Evolutionary conservation across 1,140 invertebrate species (phyloP).

Genomic region (Pachyrhynchus sulphureomaculatus): DNA sequence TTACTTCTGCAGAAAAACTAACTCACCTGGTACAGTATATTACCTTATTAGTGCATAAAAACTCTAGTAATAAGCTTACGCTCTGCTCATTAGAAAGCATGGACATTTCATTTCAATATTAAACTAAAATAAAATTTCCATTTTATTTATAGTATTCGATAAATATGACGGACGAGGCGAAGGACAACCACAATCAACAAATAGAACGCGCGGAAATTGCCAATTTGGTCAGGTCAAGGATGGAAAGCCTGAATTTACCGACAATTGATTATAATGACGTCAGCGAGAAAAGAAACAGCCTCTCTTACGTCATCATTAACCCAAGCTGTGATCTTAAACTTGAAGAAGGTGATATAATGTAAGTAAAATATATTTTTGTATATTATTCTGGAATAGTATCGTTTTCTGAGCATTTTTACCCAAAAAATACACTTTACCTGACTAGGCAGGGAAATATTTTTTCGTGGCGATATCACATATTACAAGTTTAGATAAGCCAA

Average conservation of each 20-base stretch:
- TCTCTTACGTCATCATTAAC: conserved; percentile 98
- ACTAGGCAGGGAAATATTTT: no score
- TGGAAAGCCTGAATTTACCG: conserved; percentile 90
- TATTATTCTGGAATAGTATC: not conserved
- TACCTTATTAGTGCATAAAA: not conserved
- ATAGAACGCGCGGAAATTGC: conserved; percentile 94
- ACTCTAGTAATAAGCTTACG: not conserved
- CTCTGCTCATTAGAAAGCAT: not conserved
- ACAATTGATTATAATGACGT: conserved; percentile 90
- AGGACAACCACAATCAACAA: conserved; percentile 83
- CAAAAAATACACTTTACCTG: no score
- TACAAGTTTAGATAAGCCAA: no score
- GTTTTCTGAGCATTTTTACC: no score
- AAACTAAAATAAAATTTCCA: not conserved
- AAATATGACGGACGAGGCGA: conserved; percentile 78
- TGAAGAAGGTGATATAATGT: conserved; percentile 95
- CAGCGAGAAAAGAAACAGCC: conserved; percentile 84
- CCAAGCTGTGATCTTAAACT: conserved; percentile 95
- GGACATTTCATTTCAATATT: not conserved
- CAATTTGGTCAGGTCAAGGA: conserved; percentile 88
- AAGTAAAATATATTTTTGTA: conserved; percentile 50
- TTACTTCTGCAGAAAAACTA: no score
- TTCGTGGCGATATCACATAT: no score
- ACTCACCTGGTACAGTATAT: not conserved
- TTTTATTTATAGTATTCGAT: conserved; percentile 68